Evolutionary conservation across 2,797 vertebrate species (phyloP).

Genomic region (Acanthornis magna): DNA sequence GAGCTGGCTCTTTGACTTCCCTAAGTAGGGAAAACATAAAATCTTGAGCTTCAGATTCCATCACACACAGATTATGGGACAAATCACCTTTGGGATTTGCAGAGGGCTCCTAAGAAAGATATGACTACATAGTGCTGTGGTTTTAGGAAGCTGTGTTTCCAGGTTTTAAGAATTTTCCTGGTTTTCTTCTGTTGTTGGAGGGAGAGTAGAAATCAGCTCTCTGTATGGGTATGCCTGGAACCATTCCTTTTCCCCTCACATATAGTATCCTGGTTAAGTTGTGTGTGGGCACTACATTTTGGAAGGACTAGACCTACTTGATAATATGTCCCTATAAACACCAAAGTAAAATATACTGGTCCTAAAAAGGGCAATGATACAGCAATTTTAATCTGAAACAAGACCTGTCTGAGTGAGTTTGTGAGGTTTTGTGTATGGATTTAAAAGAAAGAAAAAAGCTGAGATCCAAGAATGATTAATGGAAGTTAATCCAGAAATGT

Average conservation of each 20-base stretch:
- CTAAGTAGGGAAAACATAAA: neutral
- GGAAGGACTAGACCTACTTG: neutral
- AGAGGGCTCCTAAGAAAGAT: neutral
- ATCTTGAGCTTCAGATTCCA: neutral
- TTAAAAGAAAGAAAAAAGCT: neutral
- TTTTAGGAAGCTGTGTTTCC: neutral
- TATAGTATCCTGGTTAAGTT: neutral
- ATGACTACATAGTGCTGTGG: neutral
- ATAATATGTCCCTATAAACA: neutral
- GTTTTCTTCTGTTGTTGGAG: neutral
- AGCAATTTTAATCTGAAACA: neutral
- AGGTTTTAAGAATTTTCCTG: neutral
- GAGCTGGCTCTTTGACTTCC: neutral
- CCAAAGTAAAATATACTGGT: neutral
- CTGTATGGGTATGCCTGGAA: neutral
- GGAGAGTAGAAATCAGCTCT: neutral
- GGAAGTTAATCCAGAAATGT: slow-evolving; percentile 43
- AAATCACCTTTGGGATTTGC: neutral
- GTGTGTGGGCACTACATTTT: neutral
- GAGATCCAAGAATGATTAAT: slow-evolving; percentile 19
- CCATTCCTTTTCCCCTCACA: neutral
- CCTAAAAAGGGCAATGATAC: neutral
- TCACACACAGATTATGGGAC: neutral
- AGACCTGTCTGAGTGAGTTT: neutral
- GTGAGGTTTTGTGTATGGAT: neutral